Base-by-base conservation (phyloP, 1,140 invertebrate species). In the Calephelis nemesis region DNA sequence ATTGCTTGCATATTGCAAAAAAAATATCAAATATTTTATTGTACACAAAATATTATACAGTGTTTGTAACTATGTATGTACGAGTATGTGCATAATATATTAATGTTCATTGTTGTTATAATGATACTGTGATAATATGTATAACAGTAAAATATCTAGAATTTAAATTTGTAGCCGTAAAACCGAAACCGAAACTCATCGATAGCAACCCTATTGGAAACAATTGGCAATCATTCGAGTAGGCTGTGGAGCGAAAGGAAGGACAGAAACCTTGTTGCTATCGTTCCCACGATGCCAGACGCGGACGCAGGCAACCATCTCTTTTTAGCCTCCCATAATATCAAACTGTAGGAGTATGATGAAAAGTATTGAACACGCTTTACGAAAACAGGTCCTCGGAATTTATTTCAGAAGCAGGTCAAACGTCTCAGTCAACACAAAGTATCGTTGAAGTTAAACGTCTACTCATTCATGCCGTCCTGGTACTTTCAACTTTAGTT, bases 211-310 rank as follows among this genome's bases (percentile, higher is more conserved):
- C 74, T 77, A 74, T 76, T 77, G 68, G 73, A 73, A 84, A 84
- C 77, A 85, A 87, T 84, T 74, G 76, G 76, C 83, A 85, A 82
- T 84, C 73, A 82, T 75, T 7, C 42, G 42, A 45, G 42, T 79
- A 71, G 60, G 79, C 76, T 70, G 74, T 78, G 77, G 81, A 83
- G 75, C 76, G 78, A 88, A 84, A 85, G 84, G 82, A 79, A 84
- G 78, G 82, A 84, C 80, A 80, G 74, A 82, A 77, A 82, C 79
- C 78, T 85, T 84, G 81, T 83, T 83, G 74, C 74, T 75, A 77
- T 71, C 72, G 71, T 79, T 88, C 86, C 76, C 85, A 87, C 83
- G 80, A 80, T 65, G 67, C 72, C 78, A 72, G 77, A 73, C 69
- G 71, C 67, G 63, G 68, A 74, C 68, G 79, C 74, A 74, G 70